Percentiles rank a stretch among this genome's conserved stretches.
Evolutionary conservation across 2,888 invertebrate species (phyloP).

Genomic region (Acheta domesticus): DNA sequence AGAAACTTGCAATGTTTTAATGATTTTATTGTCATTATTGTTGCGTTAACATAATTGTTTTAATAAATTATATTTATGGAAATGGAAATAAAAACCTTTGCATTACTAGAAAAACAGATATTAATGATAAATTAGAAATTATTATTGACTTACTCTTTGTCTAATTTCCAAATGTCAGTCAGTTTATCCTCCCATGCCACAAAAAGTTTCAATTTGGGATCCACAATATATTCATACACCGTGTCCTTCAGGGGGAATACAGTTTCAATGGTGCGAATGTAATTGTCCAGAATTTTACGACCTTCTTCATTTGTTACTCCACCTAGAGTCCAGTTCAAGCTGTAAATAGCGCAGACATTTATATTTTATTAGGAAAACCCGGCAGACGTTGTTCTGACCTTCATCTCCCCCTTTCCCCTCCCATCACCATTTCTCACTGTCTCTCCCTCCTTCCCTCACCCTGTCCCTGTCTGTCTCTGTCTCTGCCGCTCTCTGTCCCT

Average conservation of each 20-base stretch:
- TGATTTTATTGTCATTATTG: background rate
- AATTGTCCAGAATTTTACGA: slow-evolving; percentile 71
- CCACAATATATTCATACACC: slow-evolving; percentile 87
- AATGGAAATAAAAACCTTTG: background rate
- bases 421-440: too few species aligned
- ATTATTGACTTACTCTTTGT: slow-evolving; percentile 25
- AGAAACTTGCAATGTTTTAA: too few species aligned
- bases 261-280: slow-evolving; percentile 74
- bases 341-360: slow-evolving; percentile 44
- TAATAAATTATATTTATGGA: background rate
- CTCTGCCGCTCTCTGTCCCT: too few species aligned
- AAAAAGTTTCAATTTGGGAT: slow-evolving; percentile 65
- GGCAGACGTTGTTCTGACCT: too few species aligned
- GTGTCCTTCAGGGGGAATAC: slow-evolving; percentile 82
- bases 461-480: too few species aligned
- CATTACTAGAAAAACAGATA: too few species aligned
- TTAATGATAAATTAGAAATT: too few species aligned
- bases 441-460: too few species aligned
- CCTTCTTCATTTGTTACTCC: slow-evolving; percentile 76
- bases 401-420: too few species aligned
- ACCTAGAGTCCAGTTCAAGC: slow-evolving; percentile 82
- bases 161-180: slow-evolving; percentile 66
- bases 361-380: too few species aligned
- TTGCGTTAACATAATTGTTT: background rate
- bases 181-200: slow-evolving; percentile 77